Percentiles rank a stretch among this genome's conserved stretches.
Conservation (phyloP, 2,888 invertebrate species). For the Dioctria linearis region DNA sequence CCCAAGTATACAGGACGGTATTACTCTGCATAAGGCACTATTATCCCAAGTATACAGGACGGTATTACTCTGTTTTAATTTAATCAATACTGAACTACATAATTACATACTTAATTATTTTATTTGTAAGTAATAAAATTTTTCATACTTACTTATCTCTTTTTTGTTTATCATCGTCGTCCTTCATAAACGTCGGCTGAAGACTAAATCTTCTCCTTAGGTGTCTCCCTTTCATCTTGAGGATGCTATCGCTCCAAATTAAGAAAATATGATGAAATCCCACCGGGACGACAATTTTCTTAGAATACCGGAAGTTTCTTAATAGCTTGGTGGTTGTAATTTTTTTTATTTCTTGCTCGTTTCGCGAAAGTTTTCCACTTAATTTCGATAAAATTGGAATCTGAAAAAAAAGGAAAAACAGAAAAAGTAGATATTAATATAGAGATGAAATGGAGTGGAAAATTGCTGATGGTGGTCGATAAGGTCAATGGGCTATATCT, state of each 20-base stretch:
- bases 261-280: conserved; percentile 29
- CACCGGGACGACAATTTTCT: conserved; percentile 1
- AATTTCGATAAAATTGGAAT: neutral
- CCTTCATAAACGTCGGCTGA: conserved; percentile 89
- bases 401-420: neutral
- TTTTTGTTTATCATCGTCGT: conserved; percentile 81
- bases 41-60: no score
- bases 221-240: conserved; percentile 82
- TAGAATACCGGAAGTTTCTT: conserved; percentile 34
- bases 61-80: no score
- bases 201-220: conserved; percentile 89
- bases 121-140: neutral
- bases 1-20: no score
- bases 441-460: conserved; percentile 22
- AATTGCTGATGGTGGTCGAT: conserved; percentile 19
- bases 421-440: conserved; percentile 18
- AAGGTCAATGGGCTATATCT: neutral
- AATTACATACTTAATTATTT: no score
- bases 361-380: neutral
- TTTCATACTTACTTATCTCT: conserved; percentile 72
- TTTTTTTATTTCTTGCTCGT: neutral
- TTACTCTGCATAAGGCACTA: no score
- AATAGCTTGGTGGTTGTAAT: neutral
- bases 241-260: neutral
- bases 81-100: neutral